phyloP scores from a whole-genome alignment of 2,888 invertebrate genomes.

The Ornithoptera priamus region DNA sequence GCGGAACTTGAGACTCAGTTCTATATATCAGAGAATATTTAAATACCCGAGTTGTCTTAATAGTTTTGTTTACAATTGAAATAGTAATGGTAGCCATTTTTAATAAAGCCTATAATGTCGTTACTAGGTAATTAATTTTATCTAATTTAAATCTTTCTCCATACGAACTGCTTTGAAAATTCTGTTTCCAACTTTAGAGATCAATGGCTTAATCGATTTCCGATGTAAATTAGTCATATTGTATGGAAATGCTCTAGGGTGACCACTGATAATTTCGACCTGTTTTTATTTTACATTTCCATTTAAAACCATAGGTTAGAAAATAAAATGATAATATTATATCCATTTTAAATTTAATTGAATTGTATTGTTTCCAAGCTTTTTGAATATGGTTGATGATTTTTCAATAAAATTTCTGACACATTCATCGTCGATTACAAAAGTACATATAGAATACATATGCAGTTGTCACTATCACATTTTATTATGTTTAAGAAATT shows the following conservation, averaged over 20 bases:
- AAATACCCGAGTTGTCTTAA: conserved; percentile 15
- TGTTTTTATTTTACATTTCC: background rate
- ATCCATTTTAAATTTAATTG: too few relatives aligned
- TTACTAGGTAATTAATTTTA: background rate
- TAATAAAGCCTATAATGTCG: background rate
- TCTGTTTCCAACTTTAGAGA: conserved; percentile 15
- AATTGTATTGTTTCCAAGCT: too few relatives aligned
- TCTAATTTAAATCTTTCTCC: conserved; percentile 3
- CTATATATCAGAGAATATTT: conserved; percentile 12
- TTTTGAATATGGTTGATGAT: background rate
- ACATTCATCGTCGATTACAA: too few relatives aligned
- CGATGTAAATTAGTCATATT: conserved; percentile 29
- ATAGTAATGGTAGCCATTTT: background rate
- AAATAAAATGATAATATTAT: background rate
- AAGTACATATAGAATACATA: too few relatives aligned
- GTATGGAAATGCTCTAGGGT: conserved; percentile 25
- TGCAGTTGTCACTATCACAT: too few relatives aligned
- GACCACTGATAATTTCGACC: conserved; percentile 11
- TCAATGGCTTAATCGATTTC: conserved; percentile 27
- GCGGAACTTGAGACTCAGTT: conserved; percentile 20
- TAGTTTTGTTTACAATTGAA: background rate
- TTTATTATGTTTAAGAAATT: too few relatives aligned
- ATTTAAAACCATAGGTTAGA: background rate
- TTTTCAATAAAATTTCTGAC: too few relatives aligned
- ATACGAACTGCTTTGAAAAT: background rate